A percentile compares a stretch with the other conserved stretches of the same genome.
phyloP scores from a whole-genome alignment of 2,888 invertebrate genomes.

The Rotaria magnacalcarata region DNA sequence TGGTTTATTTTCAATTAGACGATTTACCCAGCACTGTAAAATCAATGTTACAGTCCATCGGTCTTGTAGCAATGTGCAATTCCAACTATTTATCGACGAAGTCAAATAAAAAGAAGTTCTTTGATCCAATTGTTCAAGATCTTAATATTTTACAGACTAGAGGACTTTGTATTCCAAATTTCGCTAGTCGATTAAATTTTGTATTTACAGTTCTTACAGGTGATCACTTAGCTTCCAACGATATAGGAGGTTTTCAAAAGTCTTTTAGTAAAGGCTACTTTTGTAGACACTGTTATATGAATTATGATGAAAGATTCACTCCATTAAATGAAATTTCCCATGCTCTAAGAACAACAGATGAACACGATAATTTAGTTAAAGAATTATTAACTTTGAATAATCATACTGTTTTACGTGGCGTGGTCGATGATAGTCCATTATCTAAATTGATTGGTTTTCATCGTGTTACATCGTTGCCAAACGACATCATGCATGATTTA shows the following conservation, averaged over 20 bases:
- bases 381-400: not conserved
- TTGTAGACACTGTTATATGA: not conserved
- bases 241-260: not conserved
- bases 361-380: not conserved
- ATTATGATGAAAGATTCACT: not conserved
- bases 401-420: not conserved
- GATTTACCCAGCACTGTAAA: not conserved
- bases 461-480: not conserved
- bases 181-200: not conserved
- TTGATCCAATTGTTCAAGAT: not conserved
- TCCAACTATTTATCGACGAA: not conserved
- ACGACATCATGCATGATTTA: not conserved
- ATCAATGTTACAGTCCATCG: not conserved
- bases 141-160: not conserved
- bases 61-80: not conserved
- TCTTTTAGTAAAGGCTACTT: not conserved
- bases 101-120: not conserved
- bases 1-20: not conserved
- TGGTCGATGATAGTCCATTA: not conserved
- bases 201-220: not conserved
- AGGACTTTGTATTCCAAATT: not conserved
- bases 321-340: not conserved
- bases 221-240: not conserved
- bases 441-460: not conserved
- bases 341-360: not conserved